phyloP scores from a whole-genome alignment of 2,797 vertebrate species.

The Rhyacichthys aspro region DNA sequence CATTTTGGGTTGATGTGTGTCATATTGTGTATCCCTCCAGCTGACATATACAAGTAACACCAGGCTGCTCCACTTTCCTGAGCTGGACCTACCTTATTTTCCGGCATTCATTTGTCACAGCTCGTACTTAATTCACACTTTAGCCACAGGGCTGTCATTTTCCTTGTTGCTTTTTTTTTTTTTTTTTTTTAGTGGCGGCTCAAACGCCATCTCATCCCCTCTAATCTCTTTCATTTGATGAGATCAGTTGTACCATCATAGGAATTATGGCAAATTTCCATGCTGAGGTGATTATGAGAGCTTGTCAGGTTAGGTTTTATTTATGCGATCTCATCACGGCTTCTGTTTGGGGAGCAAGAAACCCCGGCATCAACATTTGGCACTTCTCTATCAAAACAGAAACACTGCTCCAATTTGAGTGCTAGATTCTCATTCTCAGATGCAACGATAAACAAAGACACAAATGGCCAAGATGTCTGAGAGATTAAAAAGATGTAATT shows the following conservation, averaged over 20 bases:
- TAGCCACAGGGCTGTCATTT: conserved; percentile 13
- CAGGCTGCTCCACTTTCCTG: not conserved
- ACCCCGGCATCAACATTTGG: conserved; percentile 8
- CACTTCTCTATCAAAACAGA: conserved; percentile 3
- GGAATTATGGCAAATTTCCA: conserved; percentile 25
- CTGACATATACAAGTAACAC: no score
- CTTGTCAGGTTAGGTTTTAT: conserved; percentile 21
- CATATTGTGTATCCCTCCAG: not conserved
- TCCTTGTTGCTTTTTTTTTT: conserved; percentile 5
- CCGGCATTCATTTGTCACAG: conserved; percentile 2
- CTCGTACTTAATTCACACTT: conserved; percentile 14
- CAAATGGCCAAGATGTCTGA: conserved; percentile 19
- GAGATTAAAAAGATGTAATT: conserved; percentile 25
- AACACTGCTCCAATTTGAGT: conserved; percentile 9
- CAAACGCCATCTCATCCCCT: conserved; percentile 3
- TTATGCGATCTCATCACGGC: conserved; percentile 24
- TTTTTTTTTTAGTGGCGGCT: not conserved
- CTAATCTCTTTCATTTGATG: conserved; percentile 34
- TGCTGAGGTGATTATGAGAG: conserved; percentile 2
- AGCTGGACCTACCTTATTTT: conserved; percentile 10
- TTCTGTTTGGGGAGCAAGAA: conserved; percentile 18
- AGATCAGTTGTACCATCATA: conserved; percentile 28
- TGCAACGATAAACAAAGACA: conserved; percentile 17
- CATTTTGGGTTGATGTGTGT: not conserved
- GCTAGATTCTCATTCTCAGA: conserved; percentile 5